Evolutionary conservation across 2,797 vertebrate species (phyloP), one percentile per base, ranked within the genome.

Genomic region (Sebastes vulpes): DNA sequence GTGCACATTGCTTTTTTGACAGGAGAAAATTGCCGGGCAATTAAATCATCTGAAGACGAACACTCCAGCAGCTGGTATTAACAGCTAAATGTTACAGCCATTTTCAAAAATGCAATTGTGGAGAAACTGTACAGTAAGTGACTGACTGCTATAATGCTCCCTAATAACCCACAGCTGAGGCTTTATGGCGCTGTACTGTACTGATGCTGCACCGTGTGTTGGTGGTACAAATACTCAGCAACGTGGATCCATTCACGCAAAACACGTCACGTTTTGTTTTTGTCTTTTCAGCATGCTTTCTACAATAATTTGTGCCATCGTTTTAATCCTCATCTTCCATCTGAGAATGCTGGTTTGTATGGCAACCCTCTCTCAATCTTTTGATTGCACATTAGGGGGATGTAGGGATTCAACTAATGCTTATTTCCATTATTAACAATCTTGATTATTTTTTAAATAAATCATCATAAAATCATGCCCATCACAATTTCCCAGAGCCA

Each of bases 31-130:
- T 96, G 96, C 91, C 61, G 93, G 91, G 91, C 96, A 96, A 96
- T 97, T 96, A 96, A 96, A 96, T 96, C 93, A 96, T 96, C 93
- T 95, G 93, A 93, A 95, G 96, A 93, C 89, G 92, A 95, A 93
- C 94, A 95, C 95, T 96, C 94, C 91, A 94, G 95, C 95, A 94
- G 92, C 93, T 93, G 95, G 89, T 95, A 93, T 95, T 94, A 95
- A 92, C 93, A 86, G 95, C 94, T 94, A 95, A 95, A 96, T 94
- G 94, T 95, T 95, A 93, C 94, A 92, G 93, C 93, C 93, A 92
- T 91, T 92, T 91, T 82, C 74, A 90, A 84, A 89, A 90, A 92
- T 84, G 88, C 72, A 87, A 93, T 75, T 83, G 85, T 91, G 79
- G 71, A 87, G 90, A 93, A 86, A 76, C 18, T 65, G 80, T 85